These are phyloP conservation scores for Sphaerophoria rueppellii DNA, from an alignment of 2,888 invertebrate genomes.

Conservation along the genomic window DNA sequence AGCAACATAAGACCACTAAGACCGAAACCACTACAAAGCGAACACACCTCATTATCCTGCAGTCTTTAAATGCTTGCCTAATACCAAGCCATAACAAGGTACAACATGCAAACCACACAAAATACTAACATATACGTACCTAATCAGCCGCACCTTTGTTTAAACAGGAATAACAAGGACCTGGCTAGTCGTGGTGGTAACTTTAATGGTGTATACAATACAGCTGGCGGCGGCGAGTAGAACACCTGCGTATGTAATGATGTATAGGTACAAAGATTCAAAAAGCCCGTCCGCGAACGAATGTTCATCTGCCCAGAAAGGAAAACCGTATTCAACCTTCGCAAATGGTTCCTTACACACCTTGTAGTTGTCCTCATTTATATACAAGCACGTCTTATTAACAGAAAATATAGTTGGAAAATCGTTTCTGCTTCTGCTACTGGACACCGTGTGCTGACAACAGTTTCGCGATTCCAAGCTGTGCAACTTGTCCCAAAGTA, in stretches of 20 bases:
- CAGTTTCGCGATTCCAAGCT: constrained; percentile 5
- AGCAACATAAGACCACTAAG: neutral
- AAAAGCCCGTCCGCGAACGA: too few relatives aligned
- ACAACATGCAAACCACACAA: constrained; percentile 1
- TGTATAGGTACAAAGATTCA: too few relatives aligned
- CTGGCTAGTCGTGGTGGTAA: constrained; percentile 1
- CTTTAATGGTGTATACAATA: neutral
- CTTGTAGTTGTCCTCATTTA: neutral
- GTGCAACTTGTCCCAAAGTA: neutral
- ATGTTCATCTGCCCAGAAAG: constrained; percentile 4
- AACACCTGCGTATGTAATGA: too few relatives aligned
- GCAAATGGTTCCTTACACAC: constrained; percentile 8
- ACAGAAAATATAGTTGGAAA: neutral
- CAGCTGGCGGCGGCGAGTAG: too few relatives aligned
- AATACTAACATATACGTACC: neutral
- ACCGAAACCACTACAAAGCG: neutral
- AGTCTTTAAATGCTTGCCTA: constrained; percentile 3
- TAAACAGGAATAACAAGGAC: constrained; percentile 1
- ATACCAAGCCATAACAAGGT: neutral
- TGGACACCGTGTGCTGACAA: constrained; percentile 6
- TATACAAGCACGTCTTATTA: constrained; percentile 6
- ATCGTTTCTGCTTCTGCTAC: neutral
- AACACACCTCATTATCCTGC: constrained; percentile 14
- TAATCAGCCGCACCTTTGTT: constrained; percentile 28
- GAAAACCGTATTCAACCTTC: neutral